These are phyloP conservation scores for Tipula helvola DNA, from an alignment of 2,888 invertebrate genomes.

Conservation along the genomic window DNA sequence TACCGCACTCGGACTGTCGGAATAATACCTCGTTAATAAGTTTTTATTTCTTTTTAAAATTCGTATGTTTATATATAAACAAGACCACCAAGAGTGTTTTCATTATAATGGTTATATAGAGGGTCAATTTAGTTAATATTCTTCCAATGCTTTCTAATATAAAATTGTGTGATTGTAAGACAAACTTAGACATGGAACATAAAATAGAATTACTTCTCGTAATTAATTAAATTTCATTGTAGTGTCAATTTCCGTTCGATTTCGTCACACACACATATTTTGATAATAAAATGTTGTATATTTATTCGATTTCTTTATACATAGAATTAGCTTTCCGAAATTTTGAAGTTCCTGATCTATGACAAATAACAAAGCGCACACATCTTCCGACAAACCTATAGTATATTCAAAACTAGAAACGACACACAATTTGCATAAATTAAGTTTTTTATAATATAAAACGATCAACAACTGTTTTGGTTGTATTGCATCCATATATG, in stretches of 20 bases:
- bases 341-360: background rate
- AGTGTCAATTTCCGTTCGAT: background rate
- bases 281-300: background rate
- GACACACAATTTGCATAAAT: background rate
- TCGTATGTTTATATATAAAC: background rate
- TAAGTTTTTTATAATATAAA: background rate
- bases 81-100: background rate
- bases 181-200: background rate
- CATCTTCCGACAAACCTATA: background rate
- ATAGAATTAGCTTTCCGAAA: background rate
- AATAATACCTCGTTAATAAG: background rate
- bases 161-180: background rate
- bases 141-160: background rate
- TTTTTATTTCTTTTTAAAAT: background rate
- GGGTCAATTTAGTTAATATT: background rate
- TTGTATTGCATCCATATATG: background rate
- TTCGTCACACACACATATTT: background rate
- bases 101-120: background rate
- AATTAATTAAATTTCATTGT: background rate
- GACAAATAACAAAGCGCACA: background rate
- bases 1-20: background rate
- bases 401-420: background rate
- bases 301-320: background rate
- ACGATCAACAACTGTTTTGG: background rate
- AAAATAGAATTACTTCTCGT: background rate